Evolutionary conservation across 1,140 invertebrate species (phyloP).

Genomic region (Phenacoccus solenopsis): DNA sequence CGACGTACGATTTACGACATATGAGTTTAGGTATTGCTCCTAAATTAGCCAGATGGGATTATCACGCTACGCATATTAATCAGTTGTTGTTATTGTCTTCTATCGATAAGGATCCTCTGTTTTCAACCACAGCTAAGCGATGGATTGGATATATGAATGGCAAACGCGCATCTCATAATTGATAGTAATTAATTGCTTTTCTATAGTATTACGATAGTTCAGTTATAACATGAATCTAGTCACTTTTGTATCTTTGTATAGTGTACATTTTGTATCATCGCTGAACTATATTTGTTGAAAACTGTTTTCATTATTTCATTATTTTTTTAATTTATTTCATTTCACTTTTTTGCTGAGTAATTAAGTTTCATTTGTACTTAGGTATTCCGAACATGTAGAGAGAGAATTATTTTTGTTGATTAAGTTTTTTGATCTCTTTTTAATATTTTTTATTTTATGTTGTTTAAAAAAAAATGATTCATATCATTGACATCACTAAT

Average conservation of each 20-base stretch:
- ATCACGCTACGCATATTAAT: conserved; percentile 96
- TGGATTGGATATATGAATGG: conserved; percentile 96
- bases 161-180: conserved; percentile 85
- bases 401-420: no score
- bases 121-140: conserved; percentile 71
- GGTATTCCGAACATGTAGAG: no score
- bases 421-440: neutral
- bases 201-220: neutral
- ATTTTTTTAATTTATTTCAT: neutral
- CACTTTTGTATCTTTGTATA: neutral
- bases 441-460: neutral
- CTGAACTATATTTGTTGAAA: no score
- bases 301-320: no score
- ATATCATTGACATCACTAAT: neutral
- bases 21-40: conserved; percentile 77
- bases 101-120: conserved; percentile 71
- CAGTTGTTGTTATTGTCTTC: conserved; percentile 81
- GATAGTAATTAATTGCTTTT: conserved; percentile 29
- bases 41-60: conserved; percentile 90
- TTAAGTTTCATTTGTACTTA: neutral
- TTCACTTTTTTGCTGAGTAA: neutral
- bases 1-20: conserved; percentile 93
- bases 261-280: neutral
- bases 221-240: neutral
- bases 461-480: neutral